Percentiles rank a stretch among this genome's conserved stretches.
These are phyloP conservation scores for Drosophila multiciliata DNA, from an alignment of 2,888 invertebrate genomes.

Conservation along the genomic window DNA sequence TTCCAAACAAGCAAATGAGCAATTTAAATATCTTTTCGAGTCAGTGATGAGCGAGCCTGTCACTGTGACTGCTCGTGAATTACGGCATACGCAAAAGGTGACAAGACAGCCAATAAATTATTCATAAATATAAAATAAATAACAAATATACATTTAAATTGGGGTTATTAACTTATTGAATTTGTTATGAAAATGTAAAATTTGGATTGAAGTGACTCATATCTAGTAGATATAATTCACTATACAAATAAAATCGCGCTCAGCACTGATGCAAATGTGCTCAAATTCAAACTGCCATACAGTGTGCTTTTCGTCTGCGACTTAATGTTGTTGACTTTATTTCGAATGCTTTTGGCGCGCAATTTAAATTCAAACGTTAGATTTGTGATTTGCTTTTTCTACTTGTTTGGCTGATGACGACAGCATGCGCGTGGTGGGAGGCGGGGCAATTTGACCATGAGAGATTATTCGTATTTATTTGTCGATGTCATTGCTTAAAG, in stretches of 20 bases:
- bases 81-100: not conserved
- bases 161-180: not conserved
- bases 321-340: not conserved
- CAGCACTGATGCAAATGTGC: slow-evolving; percentile 17
- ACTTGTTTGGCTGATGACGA: slow-evolving; percentile 59
- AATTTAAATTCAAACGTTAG: slow-evolving; percentile 26
- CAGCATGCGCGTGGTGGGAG: slow-evolving; percentile 36
- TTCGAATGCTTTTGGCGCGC: slow-evolving; percentile 58
- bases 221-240: not conserved
- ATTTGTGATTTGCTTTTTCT: slow-evolving; percentile 9
- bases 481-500: slow-evolving; percentile 31
- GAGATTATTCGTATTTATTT: slow-evolving; percentile 48
- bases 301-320: slow-evolving; percentile 17
- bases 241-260: not conserved
- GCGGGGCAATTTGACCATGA: slow-evolving; percentile 44
- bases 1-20: slow-evolving; percentile 31
- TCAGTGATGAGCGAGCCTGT: slow-evolving; percentile 35
- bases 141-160: not conserved
- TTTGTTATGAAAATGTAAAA: not conserved
- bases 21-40: slow-evolving; percentile 25
- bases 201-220: slow-evolving; percentile 7
- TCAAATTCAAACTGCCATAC: slow-evolving; percentile 6
- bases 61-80: slow-evolving; percentile 16
- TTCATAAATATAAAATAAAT: not conserved
- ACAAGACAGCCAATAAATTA: not conserved